Conservation (phyloP, 2,113 vertebrate genomes). For the Phalacrocorax brasilianus region DNA sequence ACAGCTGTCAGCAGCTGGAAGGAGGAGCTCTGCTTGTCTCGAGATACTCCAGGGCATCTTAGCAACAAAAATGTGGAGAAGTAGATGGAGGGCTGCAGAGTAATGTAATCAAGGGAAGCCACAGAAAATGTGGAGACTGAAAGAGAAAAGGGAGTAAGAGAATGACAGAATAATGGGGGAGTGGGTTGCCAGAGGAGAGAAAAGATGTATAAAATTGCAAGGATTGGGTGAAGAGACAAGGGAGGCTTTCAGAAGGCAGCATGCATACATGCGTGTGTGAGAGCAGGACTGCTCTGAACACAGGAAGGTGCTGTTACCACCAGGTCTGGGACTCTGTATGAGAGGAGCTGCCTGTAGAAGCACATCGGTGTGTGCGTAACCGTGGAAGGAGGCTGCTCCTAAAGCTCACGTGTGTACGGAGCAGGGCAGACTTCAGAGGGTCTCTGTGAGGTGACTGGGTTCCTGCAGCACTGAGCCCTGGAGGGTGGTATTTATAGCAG, state of each 20-base stretch:
- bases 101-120: not conserved
- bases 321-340: accelerated
- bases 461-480: constrained; percentile 3
- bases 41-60: not conserved
- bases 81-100: not conserved
- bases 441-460: not conserved
- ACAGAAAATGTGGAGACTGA: not conserved
- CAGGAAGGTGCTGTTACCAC: not conserved
- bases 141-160: not conserved
- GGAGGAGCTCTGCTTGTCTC: not conserved
- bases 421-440: not conserved
- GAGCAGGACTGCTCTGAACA: not conserved
- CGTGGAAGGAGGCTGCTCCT: not conserved
- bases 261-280: too few species aligned
- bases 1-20: not conserved
- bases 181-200: not conserved
- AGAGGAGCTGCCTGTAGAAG: too few species aligned
- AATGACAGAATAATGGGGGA: not conserved
- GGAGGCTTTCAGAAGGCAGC: not conserved
- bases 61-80: not conserved
- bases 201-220: not conserved
- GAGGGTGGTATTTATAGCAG: constrained; percentile 64
- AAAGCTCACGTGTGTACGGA: accelerated
- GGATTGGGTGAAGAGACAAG: not conserved
- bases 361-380: accelerated